Conservation (phyloP, 35 echinoderm and acorn worm genomes). For the Apostichopus parvimensis region DNA sequence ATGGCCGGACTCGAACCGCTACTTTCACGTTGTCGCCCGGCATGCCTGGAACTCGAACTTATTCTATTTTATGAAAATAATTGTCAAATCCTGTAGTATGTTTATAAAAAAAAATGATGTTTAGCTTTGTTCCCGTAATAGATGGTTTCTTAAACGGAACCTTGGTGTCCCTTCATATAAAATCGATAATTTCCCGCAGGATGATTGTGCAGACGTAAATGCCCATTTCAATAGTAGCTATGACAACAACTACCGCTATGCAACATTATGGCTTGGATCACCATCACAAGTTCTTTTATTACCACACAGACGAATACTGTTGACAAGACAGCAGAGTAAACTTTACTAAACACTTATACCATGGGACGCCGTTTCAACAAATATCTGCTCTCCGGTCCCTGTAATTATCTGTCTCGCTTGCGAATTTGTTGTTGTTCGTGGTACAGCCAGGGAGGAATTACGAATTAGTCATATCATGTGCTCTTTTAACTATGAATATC, state of each 20-base stretch:
- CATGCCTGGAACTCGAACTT: conserved; percentile 45
- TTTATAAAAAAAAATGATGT: no score
- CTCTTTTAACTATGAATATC: no score
- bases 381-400: no score
- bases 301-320: background rate
- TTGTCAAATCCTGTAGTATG: no score
- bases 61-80: no score
- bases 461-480: no score
- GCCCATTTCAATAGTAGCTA: background rate
- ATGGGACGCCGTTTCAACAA: background rate
- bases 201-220: background rate
- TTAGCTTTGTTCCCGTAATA: background rate
- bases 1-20: conserved; percentile 92
- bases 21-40: conserved; percentile 92
- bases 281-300: no score
- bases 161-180: background rate
- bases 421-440: no score
- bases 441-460: no score
- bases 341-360: background rate
- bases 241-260: background rate
- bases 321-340: background rate
- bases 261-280: no score
- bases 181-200: background rate
- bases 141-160: background rate
- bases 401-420: no score